Evolutionary conservation across 2,113 vertebrate genomes (phyloP).

Genomic region (Neotoma lepida): DNA sequence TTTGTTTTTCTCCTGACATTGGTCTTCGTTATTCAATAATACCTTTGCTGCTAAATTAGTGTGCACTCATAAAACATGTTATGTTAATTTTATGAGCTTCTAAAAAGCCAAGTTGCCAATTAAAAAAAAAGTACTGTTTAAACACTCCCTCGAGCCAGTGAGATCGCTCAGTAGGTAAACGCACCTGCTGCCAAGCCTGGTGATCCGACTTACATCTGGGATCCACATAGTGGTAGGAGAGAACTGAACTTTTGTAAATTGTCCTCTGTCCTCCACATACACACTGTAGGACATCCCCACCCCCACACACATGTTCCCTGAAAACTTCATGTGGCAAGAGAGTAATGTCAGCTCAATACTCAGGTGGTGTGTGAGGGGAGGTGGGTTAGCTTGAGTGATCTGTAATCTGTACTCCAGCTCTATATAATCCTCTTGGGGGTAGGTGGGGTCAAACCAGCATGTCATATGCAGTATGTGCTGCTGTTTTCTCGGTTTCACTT

Average conservation of each 20-base stretch:
- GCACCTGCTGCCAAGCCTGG: background rate
- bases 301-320: background rate
- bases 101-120: background rate
- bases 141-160: background rate
- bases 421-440: background rate
- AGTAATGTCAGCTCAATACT: background rate
- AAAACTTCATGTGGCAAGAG: background rate
- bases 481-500: background rate
- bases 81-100: background rate
- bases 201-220: background rate
- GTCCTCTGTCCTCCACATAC: background rate
- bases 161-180: background rate
- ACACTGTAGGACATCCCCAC: background rate
- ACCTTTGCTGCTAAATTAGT: background rate
- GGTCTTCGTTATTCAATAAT: background rate
- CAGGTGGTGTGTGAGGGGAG: background rate
- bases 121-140: background rate
- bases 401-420: background rate
- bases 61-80: background rate
- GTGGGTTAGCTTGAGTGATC: background rate
- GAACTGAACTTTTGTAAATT: background rate
- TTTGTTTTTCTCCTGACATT: background rate
- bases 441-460: background rate
- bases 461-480: background rate
- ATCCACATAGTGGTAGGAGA: background rate